Base-by-base conservation (phyloP, 2,888 invertebrate genomes). In the Coleophora deauratella region DNA sequence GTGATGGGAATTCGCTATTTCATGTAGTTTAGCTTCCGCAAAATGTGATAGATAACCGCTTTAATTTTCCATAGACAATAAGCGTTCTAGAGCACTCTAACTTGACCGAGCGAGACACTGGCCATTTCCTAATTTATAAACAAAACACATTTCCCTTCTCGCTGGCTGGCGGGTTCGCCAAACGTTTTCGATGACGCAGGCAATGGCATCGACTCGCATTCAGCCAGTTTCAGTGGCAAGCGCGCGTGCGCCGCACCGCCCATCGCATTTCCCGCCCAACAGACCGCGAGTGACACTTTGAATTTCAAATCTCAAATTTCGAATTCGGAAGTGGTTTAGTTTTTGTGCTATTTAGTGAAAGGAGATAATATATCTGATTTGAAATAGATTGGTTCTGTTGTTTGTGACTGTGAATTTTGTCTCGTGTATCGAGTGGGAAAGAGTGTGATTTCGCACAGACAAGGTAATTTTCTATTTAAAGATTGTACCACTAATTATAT, bases 211-310 rank as follows among this genome's bases (percentile, higher is more conserved):
- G 52, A 43, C 55, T 55, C 57, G 54, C 57, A 50, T 53, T 47
- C 51, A 55, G 65, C 62, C 76, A 73, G 76, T 73, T 65, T 68
- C 70, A 75, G 70, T 70, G 65, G 65, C 59, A 72, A 61, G 54
- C 57, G 77, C 78, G 80, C 70, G 67, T 69, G 72, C 77, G 79
- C 65, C 66, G 68, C 62, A 62, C 67, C 69, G 70, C 68, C 73
- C 69, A 60, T 51, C 47, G 59, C 52, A 52, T 63, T 70, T 70
- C 63, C 72, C 72, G 71, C 72, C 69, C 55, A 59, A 60, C 54
- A 56, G 51, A 63, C 62, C 73, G 74, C 71, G 70, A 69, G 72
- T 76, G 72, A 71, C 72, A 73, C 62, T 66, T 59, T 44, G 54
- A 44, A 49, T 45, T 62, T 63, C 60, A 47, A 66, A 66, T 59